Conservation (phyloP, 2,113 vertebrate genomes). For the Hipposideros armiger region DNA sequence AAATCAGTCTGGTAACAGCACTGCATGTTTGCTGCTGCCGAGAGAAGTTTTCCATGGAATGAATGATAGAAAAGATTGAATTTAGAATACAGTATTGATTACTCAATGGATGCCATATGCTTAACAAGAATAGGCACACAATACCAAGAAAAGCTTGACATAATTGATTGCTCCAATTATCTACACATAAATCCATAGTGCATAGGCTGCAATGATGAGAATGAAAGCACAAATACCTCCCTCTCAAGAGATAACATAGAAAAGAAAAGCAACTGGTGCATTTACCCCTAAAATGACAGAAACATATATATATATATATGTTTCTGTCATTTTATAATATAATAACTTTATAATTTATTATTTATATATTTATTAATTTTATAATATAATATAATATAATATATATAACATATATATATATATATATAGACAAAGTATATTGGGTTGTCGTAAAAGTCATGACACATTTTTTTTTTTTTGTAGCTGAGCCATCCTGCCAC, state of each 20-base stretch:
- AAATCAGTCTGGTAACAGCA: not conserved
- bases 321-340: too few relatives aligned
- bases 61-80: constrained; percentile 46
- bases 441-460: too few relatives aligned
- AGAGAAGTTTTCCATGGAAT: constrained; percentile 41
- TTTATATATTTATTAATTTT: too few relatives aligned
- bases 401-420: too few relatives aligned
- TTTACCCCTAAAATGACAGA: not conserved
- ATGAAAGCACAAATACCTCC: not conserved
- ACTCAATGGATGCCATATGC: not conserved
- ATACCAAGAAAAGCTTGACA: not conserved
- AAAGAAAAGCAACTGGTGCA: not conserved
- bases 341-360: too few relatives aligned
- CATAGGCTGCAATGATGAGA: not conserved
- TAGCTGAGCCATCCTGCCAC: too few relatives aligned
- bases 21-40: not conserved
- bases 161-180: constrained; percentile 23
- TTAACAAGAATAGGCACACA: constrained; percentile 20
- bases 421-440: too few relatives aligned
- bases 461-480: too few relatives aligned
- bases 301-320: not conserved
- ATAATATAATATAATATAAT: too few relatives aligned
- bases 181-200: not conserved
- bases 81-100: constrained; percentile 57
- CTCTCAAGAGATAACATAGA: not conserved